These are phyloP conservation scores for Xiphorhynchus elegans DNA, from an alignment of 2,113 vertebrate genomes.

Conservation along the genomic window DNA sequence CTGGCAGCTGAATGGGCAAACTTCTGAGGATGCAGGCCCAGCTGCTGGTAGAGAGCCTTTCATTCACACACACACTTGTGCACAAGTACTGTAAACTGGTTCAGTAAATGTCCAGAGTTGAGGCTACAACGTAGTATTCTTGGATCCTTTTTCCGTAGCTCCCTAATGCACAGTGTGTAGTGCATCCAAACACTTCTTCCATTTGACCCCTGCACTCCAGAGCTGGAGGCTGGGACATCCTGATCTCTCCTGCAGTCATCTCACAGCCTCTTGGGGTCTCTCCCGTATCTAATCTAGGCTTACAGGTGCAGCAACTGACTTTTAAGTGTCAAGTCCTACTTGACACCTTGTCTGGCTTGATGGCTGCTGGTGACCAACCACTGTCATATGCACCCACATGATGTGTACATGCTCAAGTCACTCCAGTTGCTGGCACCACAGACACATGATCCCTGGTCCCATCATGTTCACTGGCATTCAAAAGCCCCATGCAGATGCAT, in stretches of 20 bases:
- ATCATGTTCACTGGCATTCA: accelerated
- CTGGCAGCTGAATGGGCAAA: not conserved
- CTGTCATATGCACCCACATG: too few species aligned
- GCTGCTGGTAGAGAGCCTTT: not conserved
- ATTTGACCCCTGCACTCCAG: not conserved
- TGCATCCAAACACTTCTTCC: not conserved
- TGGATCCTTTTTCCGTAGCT: not conserved
- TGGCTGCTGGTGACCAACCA: not conserved
- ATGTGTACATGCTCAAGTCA: accelerated
- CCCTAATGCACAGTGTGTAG: not conserved
- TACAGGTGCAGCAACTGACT: not conserved
- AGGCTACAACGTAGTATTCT: not conserved
- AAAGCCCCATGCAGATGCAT: not conserved
- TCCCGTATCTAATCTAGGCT: not conserved
- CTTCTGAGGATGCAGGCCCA: not conserved
- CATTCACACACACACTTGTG: accelerated
- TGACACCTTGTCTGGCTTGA: not conserved
- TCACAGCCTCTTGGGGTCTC: not conserved
- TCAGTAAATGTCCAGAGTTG: not conserved
- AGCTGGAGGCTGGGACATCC: not conserved
- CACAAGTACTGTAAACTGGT: not conserved
- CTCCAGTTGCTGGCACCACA: not conserved
- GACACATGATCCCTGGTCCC: not conserved
- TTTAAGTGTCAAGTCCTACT: not conserved
- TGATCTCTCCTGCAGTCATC: not conserved